Percentiles rank a stretch among this genome's conserved stretches.
phyloP scores from a whole-genome alignment of 2,113 vertebrate genomes.

The Pachypanchax playfairii region DNA sequence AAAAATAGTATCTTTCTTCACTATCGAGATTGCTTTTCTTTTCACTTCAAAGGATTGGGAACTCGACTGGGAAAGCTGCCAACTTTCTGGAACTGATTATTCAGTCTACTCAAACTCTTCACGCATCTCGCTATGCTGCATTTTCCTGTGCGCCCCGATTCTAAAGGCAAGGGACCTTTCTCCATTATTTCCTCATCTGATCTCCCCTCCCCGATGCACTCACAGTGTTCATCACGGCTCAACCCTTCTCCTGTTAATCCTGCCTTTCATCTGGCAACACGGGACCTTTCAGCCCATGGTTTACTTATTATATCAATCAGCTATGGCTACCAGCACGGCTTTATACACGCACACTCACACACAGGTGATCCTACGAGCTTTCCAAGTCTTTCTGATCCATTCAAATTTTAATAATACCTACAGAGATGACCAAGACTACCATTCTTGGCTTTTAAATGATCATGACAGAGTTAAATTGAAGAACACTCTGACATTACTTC shows the following conservation, averaged over 20 bases:
- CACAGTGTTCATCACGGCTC: conserved; percentile 61
- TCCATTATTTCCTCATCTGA: conserved; percentile 77
- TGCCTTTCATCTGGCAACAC: conserved; percentile 72
- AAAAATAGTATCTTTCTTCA: conserved; percentile 52
- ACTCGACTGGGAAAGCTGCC: conserved; percentile 65
- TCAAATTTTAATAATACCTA: conserved; percentile 8
- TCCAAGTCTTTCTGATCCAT: conserved; percentile 5
- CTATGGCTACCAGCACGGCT: conserved; percentile 45
- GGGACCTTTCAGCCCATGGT: conserved; percentile 69
- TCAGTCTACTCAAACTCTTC: conserved; percentile 70
- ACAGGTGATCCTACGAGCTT: conserved; percentile 25
- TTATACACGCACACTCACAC: conserved; percentile 10
- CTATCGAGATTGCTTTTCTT: conserved; percentile 58
- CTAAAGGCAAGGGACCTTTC: conserved; percentile 58
- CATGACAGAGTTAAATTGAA: conserved; percentile 1
- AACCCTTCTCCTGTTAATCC: conserved; percentile 75
- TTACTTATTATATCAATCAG: conserved; percentile 75
- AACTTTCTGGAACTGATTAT: conserved; percentile 70
- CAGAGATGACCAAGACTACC: conserved; percentile 7
- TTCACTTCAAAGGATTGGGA: conserved; percentile 50
- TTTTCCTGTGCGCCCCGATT: conserved; percentile 38
- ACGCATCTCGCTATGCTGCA: conserved; percentile 39
- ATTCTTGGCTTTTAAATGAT: conserved; percentile 23
- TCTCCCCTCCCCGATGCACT: conserved; percentile 66
- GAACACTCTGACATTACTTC: neutral